Evolutionary conservation across 2,888 invertebrate genomes (phyloP), one percentile per base, ranked within the genome.

Genomic region (Stratiomys singularior): DNA sequence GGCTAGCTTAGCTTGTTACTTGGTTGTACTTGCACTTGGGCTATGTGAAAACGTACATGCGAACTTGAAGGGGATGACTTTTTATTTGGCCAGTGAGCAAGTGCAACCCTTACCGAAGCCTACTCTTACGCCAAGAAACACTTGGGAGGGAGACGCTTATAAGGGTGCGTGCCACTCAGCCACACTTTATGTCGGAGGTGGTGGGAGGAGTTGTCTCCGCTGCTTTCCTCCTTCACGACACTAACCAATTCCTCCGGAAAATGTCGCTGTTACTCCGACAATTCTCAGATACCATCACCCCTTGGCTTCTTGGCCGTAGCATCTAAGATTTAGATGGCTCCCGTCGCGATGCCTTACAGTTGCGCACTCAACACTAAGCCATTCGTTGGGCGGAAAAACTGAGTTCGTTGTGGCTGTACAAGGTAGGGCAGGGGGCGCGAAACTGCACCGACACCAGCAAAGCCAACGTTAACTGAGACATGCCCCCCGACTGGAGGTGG

Each of bases 131-230:
- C 46, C 46, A 37, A 3, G 37, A 37, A 37, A 7, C 3, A 1
- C 37, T 18, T 69, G 11, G 5, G 23, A 21, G 18, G 21, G 60
- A 60, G 23, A 18, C 60, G n/a, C 23, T 25, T 18, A 4, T 13
- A 52, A 52, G 52, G 52, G 25, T 13, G 60, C 0, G 18, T 25
- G 23, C 25, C 5, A 60, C 60, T 23, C 60, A 4, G 25, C 15
- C 23, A 60, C 21, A 25, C 52, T 3, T 52, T 4, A 18, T 18
- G 15, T 15, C 52, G 5, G 23, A 18, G 60, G 28, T 37, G 74
- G 74, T 74, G 74, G 74, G 74, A 74, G 74, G 74, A 74, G 60
- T 60, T 58, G 58, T 74, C 58, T 37, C 74, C 60, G 58, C 74
- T 74, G 58, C 60, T 13, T 23, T 46, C 46, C 18, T 44, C n/a